Conservation (phyloP, 2,888 invertebrate species). For the Lissonota sp. region DNA sequence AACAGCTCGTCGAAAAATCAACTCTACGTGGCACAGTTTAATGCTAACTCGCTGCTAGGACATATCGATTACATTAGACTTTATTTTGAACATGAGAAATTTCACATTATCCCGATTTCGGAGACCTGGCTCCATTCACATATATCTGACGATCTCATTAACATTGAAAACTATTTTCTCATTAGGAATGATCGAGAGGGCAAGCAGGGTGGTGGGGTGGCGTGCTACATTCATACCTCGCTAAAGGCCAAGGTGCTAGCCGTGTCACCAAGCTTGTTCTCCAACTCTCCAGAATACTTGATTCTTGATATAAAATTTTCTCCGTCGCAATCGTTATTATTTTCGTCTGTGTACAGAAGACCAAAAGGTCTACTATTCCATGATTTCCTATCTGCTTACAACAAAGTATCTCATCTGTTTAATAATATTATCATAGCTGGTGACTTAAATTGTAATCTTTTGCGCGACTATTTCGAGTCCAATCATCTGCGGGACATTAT, state of each 20-base stretch:
- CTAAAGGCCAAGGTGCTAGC: slow-evolving; percentile 17
- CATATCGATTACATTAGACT: background rate
- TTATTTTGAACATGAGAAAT: background rate
- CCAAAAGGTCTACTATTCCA: no score
- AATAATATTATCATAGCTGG: no score
- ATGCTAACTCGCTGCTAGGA: background rate
- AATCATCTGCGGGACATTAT: no score
- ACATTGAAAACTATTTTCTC: slow-evolving; percentile 6
- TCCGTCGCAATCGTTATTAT: no score
- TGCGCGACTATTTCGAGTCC: no score
- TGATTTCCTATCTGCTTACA: no score
- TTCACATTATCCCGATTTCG: slow-evolving; percentile 16
- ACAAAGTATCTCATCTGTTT: no score
- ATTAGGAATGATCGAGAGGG: slow-evolving; percentile 30
- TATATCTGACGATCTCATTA: slow-evolving; percentile 3
- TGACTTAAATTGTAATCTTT: no score
- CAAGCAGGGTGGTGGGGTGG: slow-evolving; percentile 32
- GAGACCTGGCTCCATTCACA: slow-evolving; percentile 20
- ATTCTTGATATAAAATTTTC: no score
- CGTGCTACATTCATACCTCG: slow-evolving; percentile 41
- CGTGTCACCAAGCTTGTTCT: background rate
- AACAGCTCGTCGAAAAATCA: background rate
- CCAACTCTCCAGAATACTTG: no score
- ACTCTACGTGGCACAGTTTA: background rate
- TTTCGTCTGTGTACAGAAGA: no score